Base-by-base conservation (phyloP, 2,113 vertebrate genomes). In the Cyanoliseus patagonus region DNA sequence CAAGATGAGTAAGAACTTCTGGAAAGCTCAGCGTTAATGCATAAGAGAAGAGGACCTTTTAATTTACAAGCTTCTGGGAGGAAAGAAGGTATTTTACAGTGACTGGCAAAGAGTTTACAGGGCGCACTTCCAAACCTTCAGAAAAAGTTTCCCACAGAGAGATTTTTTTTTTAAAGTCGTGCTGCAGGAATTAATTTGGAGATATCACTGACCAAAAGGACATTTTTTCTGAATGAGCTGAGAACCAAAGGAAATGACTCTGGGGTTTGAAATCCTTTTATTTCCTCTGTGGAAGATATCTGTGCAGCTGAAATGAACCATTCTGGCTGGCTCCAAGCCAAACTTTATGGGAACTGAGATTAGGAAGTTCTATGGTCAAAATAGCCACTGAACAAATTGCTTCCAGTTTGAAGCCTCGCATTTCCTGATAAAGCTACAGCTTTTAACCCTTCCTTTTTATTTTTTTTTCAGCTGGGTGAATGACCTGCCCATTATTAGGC, bases 181-280 rank as follows among this genome's bases (percentile, higher is more conserved):
- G 96, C 97, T 96, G 67, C 87, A 98, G 96, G 97, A 98, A 97
- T 98, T 98, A 98, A 98, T 97, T 97, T 93, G 96, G 96, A 98
- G 97, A 97, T 98, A 98, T 98, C 97, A 95, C 97, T 98, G 98
- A 98, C 98, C 96, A 41, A 98, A 98, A 98, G 97, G 97, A 98
- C 94, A 98, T 97, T 98, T 98, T 98, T 98, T 94, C 97, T 98
- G 95, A 98, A 98, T 98, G 95, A 98, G 97, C 98, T 46, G 94
- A 90, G 96, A 98, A 98, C 97, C 95, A 98, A 97, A 98, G 98
- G 99, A 99, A 99, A 99, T 99, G 98, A 99, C 98, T 99, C 98
- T 63, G 84, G 49, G 97, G 97, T 98, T 98, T 98, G 96, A 98
- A 99, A 97, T 98, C 98, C 98, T 98, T 98, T 98, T 97, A 97